A percentile compares a stretch with the other conserved stretches of the same genome.
These are phyloP conservation scores for Catharus bicknelli DNA, from an alignment of 2,113 vertebrate genomes.

Conservation along the genomic window DNA sequence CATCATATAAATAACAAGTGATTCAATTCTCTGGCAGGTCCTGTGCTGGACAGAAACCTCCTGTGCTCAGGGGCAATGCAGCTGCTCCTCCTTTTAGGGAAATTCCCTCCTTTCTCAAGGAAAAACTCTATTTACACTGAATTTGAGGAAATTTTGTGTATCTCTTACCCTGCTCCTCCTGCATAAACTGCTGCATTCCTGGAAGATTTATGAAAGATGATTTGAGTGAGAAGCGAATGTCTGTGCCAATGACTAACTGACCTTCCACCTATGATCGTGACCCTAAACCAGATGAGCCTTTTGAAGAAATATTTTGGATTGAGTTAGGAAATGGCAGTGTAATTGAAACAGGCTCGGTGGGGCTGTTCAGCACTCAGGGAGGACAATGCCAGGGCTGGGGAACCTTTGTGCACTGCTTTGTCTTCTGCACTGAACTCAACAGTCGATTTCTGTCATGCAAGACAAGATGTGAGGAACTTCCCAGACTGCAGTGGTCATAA, in stretches of 20 bases:
- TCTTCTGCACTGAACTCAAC: neutral
- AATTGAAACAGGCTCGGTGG: neutral
- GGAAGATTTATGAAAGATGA: conserved; percentile 38
- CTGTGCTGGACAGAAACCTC: neutral
- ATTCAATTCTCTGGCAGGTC: neutral
- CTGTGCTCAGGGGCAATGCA: fast-evolving
- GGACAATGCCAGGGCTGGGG: neutral
- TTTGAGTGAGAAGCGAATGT: conserved; percentile 22
- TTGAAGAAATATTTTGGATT: conserved; percentile 18
- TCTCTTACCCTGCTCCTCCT: neutral
- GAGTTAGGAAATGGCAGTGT: conserved; percentile 11
- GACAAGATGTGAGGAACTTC: neutral
- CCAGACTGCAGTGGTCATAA: neutral
- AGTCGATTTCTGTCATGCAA: neutral
- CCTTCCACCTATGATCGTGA: conserved; percentile 19
- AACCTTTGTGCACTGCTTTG: neutral
- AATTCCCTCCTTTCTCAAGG: neutral
- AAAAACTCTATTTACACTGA: fast-evolving
- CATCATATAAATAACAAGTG: fast-evolving
- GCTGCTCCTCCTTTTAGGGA: neutral
- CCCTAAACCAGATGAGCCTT: conserved; percentile 18
- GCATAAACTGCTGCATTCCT: neutral
- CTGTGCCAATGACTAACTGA: conserved; percentile 14
- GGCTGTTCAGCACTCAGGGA: neutral
- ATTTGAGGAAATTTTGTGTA: neutral